These are phyloP conservation scores for Anguilla pacifica DNA, from an alignment of 2,797 vertebrate genomes.

Conservation along the genomic window DNA sequence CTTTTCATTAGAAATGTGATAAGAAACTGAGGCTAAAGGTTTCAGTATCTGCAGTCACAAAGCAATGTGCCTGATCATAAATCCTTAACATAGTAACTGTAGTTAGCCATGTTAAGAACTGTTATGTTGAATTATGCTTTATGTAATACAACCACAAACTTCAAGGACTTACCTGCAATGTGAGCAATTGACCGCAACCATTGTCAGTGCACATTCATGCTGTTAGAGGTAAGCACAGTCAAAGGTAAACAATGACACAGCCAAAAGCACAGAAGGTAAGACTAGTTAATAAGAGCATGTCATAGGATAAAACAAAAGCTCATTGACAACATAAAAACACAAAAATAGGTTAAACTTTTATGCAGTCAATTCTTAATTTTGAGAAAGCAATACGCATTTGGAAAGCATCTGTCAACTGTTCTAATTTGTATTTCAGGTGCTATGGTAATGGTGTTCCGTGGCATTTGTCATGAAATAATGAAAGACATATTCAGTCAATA, in stretches of 20 bases:
- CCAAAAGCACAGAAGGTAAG: not conserved
- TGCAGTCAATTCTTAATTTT: too few relatives aligned
- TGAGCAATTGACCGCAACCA: not conserved
- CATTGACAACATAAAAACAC: not conserved
- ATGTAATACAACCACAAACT: not conserved
- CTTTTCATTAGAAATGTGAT: too few relatives aligned
- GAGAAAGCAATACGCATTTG: too few relatives aligned
- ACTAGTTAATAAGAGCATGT: not conserved
- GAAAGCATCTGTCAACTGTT: too few relatives aligned
- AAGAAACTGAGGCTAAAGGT: too few relatives aligned
- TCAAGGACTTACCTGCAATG: not conserved
- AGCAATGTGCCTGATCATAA: not conserved
- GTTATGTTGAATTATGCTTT: not conserved
- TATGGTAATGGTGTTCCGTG: too few relatives aligned
- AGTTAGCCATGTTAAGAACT: not conserved
- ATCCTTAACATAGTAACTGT: not conserved
- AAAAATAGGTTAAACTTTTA: not conserved
- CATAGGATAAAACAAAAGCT: not conserved
- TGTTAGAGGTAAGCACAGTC: not conserved
- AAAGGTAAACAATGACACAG: not conserved
- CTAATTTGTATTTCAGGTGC: too few relatives aligned
- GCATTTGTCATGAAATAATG: too few relatives aligned
- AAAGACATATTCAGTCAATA: too few relatives aligned
- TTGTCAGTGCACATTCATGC: not conserved
- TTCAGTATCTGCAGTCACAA: not conserved